Conservation (phyloP, 2,888 invertebrate genomes). For the Marasmarcha lunaedactyla region DNA sequence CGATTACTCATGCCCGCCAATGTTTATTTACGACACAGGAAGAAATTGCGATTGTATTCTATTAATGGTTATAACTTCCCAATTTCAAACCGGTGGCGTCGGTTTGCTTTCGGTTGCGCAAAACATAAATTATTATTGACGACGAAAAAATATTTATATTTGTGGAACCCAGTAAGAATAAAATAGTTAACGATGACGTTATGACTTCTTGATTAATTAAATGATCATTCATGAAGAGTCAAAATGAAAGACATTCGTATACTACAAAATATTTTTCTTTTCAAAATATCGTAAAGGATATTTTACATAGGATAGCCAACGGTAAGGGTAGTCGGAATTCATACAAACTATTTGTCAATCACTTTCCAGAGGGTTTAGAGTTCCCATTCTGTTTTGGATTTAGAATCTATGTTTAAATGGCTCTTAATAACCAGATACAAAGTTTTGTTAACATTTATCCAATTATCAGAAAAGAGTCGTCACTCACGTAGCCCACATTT, state of each 20-base stretch:
- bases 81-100: constrained; percentile 36
- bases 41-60: constrained; percentile 66
- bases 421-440: neutral
- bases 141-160: neutral
- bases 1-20: constrained; percentile 58
- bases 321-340: constrained; percentile 6
- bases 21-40: constrained; percentile 67
- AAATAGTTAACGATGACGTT: too few relatives aligned
- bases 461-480: too few relatives aligned
- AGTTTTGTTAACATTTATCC: too few relatives aligned
- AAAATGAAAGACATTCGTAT: constrained; percentile 14
- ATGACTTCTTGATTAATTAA: too few relatives aligned
- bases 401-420: neutral
- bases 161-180: too few relatives aligned
- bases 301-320: neutral
- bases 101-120: constrained; percentile 18
- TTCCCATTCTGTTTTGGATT: neutral
- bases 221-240: too few relatives aligned
- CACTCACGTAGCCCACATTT: constrained; percentile 15
- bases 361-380: constrained; percentile 17
- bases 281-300: too few relatives aligned
- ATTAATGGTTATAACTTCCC: constrained; percentile 60
- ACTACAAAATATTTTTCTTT: too few relatives aligned
- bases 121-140: neutral
- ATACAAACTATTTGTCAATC: constrained; percentile 26